Conservation (phyloP, 2,797 vertebrate genomes). For the Dermochelys coriacea region DNA sequence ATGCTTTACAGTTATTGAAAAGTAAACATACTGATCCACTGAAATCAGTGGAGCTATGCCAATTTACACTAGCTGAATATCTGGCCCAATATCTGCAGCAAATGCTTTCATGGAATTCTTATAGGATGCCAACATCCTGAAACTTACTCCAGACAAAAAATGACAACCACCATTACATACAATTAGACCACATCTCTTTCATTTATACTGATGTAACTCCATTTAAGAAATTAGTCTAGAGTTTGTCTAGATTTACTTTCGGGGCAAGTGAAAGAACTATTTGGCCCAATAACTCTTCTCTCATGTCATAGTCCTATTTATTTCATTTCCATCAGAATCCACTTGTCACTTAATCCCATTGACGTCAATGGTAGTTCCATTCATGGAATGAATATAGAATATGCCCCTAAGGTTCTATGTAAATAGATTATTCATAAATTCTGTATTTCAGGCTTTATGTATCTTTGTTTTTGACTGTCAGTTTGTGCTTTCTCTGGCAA, state of each 20-base stretch:
- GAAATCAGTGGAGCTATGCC: not conserved
- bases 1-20: not conserved
- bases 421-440: constrained; percentile 31
- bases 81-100: not conserved
- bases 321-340: not conserved
- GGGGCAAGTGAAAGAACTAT: not conserved
- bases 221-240: not conserved
- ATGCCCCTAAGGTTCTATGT: constrained; percentile 11
- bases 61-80: not conserved
- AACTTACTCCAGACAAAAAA: not conserved
- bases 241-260: accelerated
- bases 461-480: not conserved
- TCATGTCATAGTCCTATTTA: not conserved
- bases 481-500: not conserved
- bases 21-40: accelerated
- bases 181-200: accelerated
- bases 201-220: accelerated
- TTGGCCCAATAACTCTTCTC: not conserved
- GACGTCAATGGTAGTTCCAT: constrained; percentile 51
- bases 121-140: not conserved
- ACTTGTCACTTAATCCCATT: constrained; percentile 52
- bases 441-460: not conserved
- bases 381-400: not conserved
- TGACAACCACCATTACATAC: accelerated
- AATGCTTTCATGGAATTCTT: not conserved